Conservation (phyloP, 2,113 vertebrate genomes). For the Poicephalus meyeri region DNA sequence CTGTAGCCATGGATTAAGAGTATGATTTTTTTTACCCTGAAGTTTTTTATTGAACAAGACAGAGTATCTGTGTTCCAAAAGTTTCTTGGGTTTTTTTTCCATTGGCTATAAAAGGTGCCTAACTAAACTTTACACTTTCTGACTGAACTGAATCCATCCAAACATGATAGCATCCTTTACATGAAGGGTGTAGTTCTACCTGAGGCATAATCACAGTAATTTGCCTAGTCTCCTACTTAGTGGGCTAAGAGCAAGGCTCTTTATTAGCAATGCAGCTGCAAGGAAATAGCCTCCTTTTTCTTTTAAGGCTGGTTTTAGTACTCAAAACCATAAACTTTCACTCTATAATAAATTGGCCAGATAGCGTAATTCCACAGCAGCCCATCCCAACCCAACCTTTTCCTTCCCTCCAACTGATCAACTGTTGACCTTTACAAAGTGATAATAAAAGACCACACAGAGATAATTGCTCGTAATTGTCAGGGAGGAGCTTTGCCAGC, state of each 20-base stretch:
- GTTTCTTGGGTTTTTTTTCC: background rate
- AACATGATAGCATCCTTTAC: background rate
- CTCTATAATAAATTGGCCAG: background rate
- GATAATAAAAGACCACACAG: slow-evolving; percentile 42
- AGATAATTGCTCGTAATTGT: background rate
- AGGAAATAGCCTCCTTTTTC: background rate
- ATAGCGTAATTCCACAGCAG: background rate
- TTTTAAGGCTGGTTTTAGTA: background rate
- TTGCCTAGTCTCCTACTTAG: background rate
- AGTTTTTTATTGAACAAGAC: background rate
- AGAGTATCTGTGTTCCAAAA: background rate
- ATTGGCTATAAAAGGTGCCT: background rate
- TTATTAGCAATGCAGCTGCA: background rate
- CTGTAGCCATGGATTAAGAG: background rate
- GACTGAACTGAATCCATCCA: background rate
- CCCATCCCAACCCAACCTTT: background rate
- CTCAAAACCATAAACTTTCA: background rate
- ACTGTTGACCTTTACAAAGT: background rate
- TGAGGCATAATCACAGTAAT: background rate
- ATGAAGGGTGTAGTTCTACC: background rate
- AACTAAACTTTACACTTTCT: background rate
- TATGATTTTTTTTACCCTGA: background rate
- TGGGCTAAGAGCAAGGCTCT: background rate
- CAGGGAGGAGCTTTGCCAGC: background rate
- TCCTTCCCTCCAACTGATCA: background rate